Evolutionary conservation across 2,797 vertebrate species (phyloP), one percentile per base, ranked within the genome.

Genomic region (Nannoperca australis): DNA sequence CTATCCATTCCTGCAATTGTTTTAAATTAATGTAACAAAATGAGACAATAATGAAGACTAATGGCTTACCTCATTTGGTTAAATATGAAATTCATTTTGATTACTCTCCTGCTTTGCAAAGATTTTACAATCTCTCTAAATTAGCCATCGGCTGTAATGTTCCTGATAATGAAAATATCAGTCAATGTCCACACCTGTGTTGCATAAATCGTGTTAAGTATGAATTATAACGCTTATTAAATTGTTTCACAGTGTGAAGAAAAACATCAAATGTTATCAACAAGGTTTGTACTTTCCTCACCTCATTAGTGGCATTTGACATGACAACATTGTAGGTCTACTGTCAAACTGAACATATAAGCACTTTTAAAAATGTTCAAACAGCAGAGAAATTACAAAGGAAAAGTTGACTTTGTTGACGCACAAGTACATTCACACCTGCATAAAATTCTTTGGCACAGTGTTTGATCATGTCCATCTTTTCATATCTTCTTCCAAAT

Each of bases 31-130:
- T 94, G 81, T 93, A 90, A 92, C 89, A 90, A 85, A 94, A 90
- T 92, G 90, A 93, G 89, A 93, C 87, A 76, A 80, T 92, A 92
- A 95, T 93, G 86, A 92, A 93, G 92, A 94, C 87, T 91, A 94
- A 95, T 93, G 89, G 86, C 78, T 90, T 84, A 93, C 79, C 83
- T 86, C 80, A 91, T 95, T 93, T 86, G 82, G 90, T 93, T 92
- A 93, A 93, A 94, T 89, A 89, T 90, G 85, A 93, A 89, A 93
- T 94, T 90, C 70, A 90, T 94, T 94, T 91, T 91, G 91, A 95
- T 95, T 94, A 93, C 82, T 85, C 82, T 90, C 71, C 81, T 85
- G 83, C 85, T 91, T 85, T 82, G 84, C 85, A 79, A 91, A 83
- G 81, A 90, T 93, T 92, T 92, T 89, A 88, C 85, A 93, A 93